phyloP scores from a whole-genome alignment of 1,140 invertebrate genomes.

The Cardiocondyla obscurior region DNA sequence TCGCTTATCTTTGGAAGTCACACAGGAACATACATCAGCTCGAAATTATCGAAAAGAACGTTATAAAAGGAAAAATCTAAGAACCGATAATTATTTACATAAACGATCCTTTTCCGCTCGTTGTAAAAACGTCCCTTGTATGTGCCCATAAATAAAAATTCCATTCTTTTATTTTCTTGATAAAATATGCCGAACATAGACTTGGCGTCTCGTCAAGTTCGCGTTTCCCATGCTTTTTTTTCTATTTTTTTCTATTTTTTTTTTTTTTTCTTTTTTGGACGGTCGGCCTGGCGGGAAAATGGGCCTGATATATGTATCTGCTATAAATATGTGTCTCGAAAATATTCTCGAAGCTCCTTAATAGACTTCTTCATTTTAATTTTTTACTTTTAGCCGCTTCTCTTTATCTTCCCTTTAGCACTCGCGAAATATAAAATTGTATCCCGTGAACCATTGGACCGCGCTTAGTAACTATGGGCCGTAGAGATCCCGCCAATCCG shows the following conservation, averaged over 20 bases:
- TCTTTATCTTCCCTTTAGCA: constrained; percentile 55
- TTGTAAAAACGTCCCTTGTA: not conserved
- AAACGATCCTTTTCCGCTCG: not conserved
- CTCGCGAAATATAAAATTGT: constrained; percentile 80
- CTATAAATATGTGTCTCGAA: constrained; percentile 78
- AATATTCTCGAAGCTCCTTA: constrained; percentile 75
- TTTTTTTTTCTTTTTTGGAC: not conserved
- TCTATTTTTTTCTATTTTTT: not conserved
- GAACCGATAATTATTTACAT: constrained; percentile 3
- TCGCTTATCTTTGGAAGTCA: constrained; percentile 63
- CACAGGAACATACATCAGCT: constrained; percentile 63
- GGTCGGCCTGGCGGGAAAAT: constrained; percentile 54
- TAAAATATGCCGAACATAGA: constrained; percentile 11
- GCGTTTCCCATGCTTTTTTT: not conserved
- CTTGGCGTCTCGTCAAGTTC: not conserved
- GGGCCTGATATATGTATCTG: constrained; percentile 73
- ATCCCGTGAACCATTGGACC: constrained; percentile 82
- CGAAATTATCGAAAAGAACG: constrained; percentile 45
- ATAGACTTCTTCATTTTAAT: constrained; percentile 57
- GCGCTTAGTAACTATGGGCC: constrained; percentile 71
- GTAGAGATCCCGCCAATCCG: constrained; percentile 58
- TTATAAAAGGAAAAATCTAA: not conserved
- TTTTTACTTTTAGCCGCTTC: constrained; percentile 58
- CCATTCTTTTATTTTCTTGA: constrained; percentile 9
- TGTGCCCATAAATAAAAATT: not conserved